These are phyloP conservation scores for Polyodon spathula DNA, from an alignment of 2,113 vertebrate species.

Conservation along the genomic window DNA sequence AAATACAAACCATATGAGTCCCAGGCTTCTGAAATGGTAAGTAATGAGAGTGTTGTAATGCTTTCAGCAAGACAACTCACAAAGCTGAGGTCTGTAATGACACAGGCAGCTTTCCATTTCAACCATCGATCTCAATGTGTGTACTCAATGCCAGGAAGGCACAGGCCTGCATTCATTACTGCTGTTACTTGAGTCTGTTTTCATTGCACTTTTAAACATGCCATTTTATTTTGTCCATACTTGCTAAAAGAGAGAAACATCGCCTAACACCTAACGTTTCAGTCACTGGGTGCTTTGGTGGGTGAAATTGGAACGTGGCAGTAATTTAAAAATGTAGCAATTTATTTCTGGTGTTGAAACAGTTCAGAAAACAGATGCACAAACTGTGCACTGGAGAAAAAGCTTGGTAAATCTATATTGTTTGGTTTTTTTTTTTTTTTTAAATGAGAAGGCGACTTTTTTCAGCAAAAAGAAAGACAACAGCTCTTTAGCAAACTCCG, in stretches of 20 bases:
- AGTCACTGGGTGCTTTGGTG: too few species aligned
- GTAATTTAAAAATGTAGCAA: too few species aligned
- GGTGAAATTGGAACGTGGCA: too few species aligned
- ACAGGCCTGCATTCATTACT: slow-evolving; percentile 11
- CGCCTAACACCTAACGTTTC: slow-evolving; percentile 4
- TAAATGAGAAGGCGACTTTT: not conserved
- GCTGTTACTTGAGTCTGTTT: slow-evolving; percentile 8
- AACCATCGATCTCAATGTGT: slow-evolving; percentile 1
- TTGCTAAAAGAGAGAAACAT: not conserved
- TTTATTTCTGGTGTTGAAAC: too few species aligned
- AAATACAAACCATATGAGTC: not conserved
- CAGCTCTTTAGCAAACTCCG: not conserved
- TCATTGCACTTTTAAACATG: slow-evolving; percentile 11
- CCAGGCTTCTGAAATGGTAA: not conserved
- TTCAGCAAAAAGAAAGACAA: not conserved
- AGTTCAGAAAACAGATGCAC: too few species aligned
- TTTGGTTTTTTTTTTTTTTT: not conserved
- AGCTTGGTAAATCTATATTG: too few species aligned
- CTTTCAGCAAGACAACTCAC: not conserved
- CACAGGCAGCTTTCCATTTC: slow-evolving; percentile 6
- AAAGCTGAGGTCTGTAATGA: slow-evolving; percentile 8
- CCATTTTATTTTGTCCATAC: slow-evolving; percentile 13
- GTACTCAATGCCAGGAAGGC: not conserved
- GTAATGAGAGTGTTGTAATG: not conserved
- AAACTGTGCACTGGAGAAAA: too few species aligned